Evolutionary conservation across 2,797 vertebrate species (phyloP).

Genomic region (Gastrophryne carolinensis): DNA sequence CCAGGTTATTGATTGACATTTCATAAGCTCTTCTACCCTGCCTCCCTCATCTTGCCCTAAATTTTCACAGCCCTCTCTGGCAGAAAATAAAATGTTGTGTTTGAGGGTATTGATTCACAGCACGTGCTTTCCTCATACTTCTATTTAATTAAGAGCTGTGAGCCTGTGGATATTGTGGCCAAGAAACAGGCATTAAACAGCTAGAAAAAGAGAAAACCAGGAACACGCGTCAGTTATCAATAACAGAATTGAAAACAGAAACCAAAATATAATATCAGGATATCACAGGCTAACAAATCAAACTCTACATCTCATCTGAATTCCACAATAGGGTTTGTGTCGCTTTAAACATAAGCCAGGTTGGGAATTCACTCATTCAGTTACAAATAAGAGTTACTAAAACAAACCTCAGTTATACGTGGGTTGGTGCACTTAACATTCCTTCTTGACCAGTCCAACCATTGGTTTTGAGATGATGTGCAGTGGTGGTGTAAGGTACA

Average conservation of each 20-base stretch:
- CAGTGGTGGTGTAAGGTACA: conserved; percentile 90
- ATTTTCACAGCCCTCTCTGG: conserved; percentile 22
- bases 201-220: neutral
- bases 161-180: conserved; percentile 26
- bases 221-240: neutral
- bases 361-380: no score
- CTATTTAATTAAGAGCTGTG: conserved; percentile 18
- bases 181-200: conserved; percentile 27
- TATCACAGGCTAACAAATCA: neutral
- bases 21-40: conserved; percentile 5
- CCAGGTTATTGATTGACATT: conserved; percentile 38
- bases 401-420: conserved; percentile 92
- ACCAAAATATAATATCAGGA: neutral
- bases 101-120: conserved; percentile 41
- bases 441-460: conserved; percentile 88
- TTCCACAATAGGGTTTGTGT: no score
- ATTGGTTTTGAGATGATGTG: conserved; percentile 69
- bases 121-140: conserved; percentile 34
- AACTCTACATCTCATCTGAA: no score
- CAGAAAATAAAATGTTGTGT: conserved; percentile 43
- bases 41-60: conserved; percentile 37
- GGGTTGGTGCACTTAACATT: conserved; percentile 97
- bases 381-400: neutral
- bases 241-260: conserved; percentile 14
- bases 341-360: no score